These are phyloP conservation scores for Ptychodera flava DNA, from an alignment of 35 echinoderm and acorn worm genomes.

Conservation along the genomic window DNA sequence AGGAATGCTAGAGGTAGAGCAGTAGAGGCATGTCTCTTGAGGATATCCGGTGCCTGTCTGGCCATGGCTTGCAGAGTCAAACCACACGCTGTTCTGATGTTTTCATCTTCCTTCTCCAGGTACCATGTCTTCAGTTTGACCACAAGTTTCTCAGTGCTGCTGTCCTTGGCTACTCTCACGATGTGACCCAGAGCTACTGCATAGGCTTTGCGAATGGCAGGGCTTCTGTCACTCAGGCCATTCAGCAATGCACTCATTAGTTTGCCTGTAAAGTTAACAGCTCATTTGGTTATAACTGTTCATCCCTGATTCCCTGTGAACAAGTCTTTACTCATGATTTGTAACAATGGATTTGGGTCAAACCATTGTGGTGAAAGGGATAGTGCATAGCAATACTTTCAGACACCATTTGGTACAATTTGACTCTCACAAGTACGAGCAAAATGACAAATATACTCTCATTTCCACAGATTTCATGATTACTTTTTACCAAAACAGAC, in stretches of 20 bases:
- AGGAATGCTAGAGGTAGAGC: conserved; percentile 86
- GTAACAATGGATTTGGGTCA: too few relatives aligned
- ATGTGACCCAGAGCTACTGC: conserved; percentile 80
- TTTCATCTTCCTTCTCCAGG: conserved; percentile 93
- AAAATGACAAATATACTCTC: too few relatives aligned
- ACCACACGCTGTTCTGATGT: conserved; percentile 39
- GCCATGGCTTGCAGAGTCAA: conserved; percentile 81
- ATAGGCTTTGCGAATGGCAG: conserved; percentile 71
- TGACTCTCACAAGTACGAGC: too few relatives aligned
- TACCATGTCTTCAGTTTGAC: conserved; percentile 82
- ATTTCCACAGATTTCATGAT: too few relatives aligned
- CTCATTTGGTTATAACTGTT: too few relatives aligned
- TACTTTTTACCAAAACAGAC: neutral
- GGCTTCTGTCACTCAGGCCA: conserved; percentile 84
- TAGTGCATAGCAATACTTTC: too few relatives aligned
- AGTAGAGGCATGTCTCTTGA: conserved; percentile 73
- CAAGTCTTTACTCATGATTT: too few relatives aligned
- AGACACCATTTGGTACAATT: too few relatives aligned
- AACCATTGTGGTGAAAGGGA: too few relatives aligned
- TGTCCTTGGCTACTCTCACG: conserved; percentile 87
- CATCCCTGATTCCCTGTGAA: too few relatives aligned
- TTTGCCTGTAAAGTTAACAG: conserved; percentile 54
- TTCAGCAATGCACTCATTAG: conserved; percentile 64
- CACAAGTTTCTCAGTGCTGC: conserved; percentile 83
- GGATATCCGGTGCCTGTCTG: conserved; percentile 58